Evolutionary conservation across 2,888 invertebrate genomes (phyloP).

Genomic region (Cyrtodaria siliqua): DNA sequence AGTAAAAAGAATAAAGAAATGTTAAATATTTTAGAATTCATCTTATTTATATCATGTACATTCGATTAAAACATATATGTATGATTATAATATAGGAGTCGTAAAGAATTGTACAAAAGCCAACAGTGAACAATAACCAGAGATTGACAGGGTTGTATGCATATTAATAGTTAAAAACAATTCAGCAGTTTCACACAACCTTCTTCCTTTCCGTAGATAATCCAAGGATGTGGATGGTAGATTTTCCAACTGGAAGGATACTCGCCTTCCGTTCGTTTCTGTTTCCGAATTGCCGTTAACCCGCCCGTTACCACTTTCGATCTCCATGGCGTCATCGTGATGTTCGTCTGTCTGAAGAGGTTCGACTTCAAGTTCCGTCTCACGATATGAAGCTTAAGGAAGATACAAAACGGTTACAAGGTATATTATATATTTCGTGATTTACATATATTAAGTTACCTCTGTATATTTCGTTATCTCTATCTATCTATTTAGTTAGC

Average conservation of each 20-base stretch:
- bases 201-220: constrained; percentile 73
- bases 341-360: constrained; percentile 35
- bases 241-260: constrained; percentile 80
- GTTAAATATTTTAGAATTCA: no score
- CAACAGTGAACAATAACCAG: no score
- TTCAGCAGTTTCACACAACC: constrained; percentile 69
- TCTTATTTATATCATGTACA: no score
- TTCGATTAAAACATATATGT: no score
- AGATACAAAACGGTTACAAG: no score
- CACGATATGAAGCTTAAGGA: constrained; percentile 30
- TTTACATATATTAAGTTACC: no score
- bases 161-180: no score
- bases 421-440: no score
- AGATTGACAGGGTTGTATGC: no score
- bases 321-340: constrained; percentile 20
- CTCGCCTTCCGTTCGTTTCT: constrained; percentile 74
- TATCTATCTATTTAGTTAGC: background rate
- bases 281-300: background rate
- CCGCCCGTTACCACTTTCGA: background rate
- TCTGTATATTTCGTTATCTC: background rate
- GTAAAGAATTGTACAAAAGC: no score
- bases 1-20: no score
- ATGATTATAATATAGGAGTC: no score
- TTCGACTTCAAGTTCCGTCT: constrained; percentile 35
- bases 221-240: constrained; percentile 56